Evolutionary conservation across 92 coral and sea anemone species (phyloP).

Genomic region (Heliopora coerulea): DNA sequence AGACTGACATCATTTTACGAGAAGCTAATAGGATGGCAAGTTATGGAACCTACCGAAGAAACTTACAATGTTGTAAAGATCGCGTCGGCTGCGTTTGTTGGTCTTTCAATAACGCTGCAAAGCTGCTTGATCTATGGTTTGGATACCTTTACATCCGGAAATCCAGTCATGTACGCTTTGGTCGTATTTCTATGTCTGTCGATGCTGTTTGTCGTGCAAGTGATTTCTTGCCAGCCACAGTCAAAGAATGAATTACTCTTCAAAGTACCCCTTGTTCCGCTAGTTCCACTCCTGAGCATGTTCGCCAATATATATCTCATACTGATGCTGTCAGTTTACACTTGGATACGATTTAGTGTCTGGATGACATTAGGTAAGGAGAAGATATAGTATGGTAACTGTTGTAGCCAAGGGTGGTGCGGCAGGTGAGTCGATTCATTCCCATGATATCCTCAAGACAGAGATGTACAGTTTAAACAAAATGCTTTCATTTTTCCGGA

Average conservation of each 20-base stretch:
- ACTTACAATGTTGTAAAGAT: constrained; percentile 8
- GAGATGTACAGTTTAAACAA: too few species aligned
- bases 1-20: neutral
- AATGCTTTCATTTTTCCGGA: too few species aligned
- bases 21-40: neutral
- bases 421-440: neutral
- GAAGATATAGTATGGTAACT: neutral
- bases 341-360: constrained; percentile 89
- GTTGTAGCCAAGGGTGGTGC: too few species aligned
- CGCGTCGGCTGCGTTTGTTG: constrained; percentile 1
- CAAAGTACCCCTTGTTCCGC: constrained; percentile 88
- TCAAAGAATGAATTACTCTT: constrained; percentile 86
- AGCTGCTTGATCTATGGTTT: constrained; percentile 11
- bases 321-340: constrained; percentile 71
- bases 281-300: constrained; percentile 71
- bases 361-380: constrained; percentile 97
- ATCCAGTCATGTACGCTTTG: neutral
- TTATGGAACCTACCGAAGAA: constrained; percentile 10
- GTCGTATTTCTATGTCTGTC: constrained; percentile 4
- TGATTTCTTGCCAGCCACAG: constrained; percentile 81
- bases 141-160: neutral
- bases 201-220: constrained; percentile 52
- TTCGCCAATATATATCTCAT: constrained; percentile 78
- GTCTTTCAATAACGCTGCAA: neutral
- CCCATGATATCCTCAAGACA: too few species aligned